Conservation (phyloP, 2,113 vertebrate genomes). For the Boulengeromyrus knoepffleri region DNA sequence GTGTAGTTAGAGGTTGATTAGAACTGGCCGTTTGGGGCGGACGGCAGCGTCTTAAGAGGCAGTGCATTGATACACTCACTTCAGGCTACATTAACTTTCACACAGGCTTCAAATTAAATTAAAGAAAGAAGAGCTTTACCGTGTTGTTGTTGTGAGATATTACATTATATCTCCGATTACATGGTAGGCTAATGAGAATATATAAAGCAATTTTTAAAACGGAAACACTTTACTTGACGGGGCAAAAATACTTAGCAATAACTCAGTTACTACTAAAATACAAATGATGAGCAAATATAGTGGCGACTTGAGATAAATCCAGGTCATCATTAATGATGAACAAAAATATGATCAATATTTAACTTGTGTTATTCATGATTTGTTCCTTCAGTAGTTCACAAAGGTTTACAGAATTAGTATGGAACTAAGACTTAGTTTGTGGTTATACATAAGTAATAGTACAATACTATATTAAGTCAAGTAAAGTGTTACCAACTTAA, state of each 20-base stretch:
- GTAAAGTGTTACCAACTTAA: neutral
- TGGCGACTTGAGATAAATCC: neutral
- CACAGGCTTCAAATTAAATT: neutral
- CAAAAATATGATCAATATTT: neutral
- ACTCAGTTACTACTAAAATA: neutral
- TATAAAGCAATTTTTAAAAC: neutral
- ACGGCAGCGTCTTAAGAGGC: neutral
- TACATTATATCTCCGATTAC: neutral
- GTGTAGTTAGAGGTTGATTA: neutral
- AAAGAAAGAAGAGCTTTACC: neutral
- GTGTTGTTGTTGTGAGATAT: neutral
- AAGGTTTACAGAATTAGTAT: neutral
- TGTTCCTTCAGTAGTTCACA: neutral
- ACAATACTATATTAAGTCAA: neutral
- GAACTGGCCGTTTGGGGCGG: neutral
- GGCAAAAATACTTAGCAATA: neutral
- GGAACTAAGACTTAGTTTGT: neutral
- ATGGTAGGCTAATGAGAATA: neutral
- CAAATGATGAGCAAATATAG: neutral
- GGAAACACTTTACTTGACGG: neutral
- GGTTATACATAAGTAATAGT: neutral
- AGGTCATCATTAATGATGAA: neutral
- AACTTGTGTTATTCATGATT: neutral
- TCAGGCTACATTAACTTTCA: neutral
- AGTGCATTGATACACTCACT: neutral